phyloP scores from a whole-genome alignment of 1,140 invertebrate genomes.

The Hycleus cichorii region DNA sequence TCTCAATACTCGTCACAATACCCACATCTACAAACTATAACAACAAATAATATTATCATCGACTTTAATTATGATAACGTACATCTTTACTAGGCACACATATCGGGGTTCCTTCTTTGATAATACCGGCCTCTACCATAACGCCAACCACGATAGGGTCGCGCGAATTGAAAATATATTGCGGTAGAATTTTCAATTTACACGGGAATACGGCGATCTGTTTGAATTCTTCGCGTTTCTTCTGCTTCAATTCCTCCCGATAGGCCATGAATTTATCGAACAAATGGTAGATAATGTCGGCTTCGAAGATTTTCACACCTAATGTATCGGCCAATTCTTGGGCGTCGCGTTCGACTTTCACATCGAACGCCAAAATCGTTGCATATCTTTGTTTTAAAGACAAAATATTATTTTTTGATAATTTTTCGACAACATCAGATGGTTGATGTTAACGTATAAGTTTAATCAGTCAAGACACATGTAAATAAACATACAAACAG shows the following conservation, averaged over 20 bases:
- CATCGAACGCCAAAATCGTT: slow-evolving; percentile 98
- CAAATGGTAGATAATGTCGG: slow-evolving; percentile 99
- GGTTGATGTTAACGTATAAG: too few species aligned
- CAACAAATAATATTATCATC: slow-evolving; percentile 15
- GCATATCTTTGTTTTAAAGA: slow-evolving; percentile 63
- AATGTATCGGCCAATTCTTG: slow-evolving; percentile 93
- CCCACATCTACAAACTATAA: slow-evolving; percentile 89
- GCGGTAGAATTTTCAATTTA: slow-evolving; percentile 70
- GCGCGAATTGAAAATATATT: slow-evolving; percentile 95
- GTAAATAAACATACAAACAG: slow-evolving; percentile 13
- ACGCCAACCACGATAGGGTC: slow-evolving; percentile 98
- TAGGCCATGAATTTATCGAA: slow-evolving; percentile 97
- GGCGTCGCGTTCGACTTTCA: slow-evolving; percentile 95
- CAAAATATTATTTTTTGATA: too few species aligned
- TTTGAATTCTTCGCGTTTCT: slow-evolving; percentile 92
- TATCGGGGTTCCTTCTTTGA: slow-evolving; percentile 94
- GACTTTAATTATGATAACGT: slow-evolving; percentile 29
- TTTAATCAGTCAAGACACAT: slow-evolving; percentile 2
- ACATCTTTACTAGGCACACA: slow-evolving; percentile 95
- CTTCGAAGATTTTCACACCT: slow-evolving; percentile 95
- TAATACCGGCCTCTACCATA: slow-evolving; percentile 88
- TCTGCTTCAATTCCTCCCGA: slow-evolving; percentile 86
- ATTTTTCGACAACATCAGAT: too few species aligned
- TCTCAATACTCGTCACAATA: slow-evolving; percentile 89
- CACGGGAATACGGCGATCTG: slow-evolving; percentile 97